Percentiles rank a stretch among this genome's conserved stretches.
phyloP scores from a whole-genome alignment of 1,140 invertebrate genomes.

The Drusus annulatus region DNA sequence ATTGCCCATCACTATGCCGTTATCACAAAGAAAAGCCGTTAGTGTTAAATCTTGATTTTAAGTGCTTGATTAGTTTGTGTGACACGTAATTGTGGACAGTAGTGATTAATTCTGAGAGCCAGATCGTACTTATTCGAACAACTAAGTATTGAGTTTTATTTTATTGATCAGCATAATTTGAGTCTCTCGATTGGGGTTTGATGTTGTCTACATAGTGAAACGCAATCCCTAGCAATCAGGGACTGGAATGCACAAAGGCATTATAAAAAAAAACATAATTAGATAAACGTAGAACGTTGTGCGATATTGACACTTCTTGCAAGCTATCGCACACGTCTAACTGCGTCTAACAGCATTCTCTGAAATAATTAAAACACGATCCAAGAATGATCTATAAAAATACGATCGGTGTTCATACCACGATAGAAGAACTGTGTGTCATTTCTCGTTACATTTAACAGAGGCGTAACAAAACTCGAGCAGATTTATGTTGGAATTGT shows the following conservation, averaged over 20 bases:
- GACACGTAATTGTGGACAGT: too few relatives aligned
- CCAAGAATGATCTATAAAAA: slow-evolving; percentile 32
- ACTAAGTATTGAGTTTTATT: too few relatives aligned
- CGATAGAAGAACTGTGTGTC: background rate
- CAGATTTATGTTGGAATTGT: too few relatives aligned
- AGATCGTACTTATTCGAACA: too few relatives aligned
- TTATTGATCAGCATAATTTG: background rate
- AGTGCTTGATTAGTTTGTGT: too few relatives aligned
- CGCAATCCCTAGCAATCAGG: slow-evolving; percentile 7
- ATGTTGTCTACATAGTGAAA: background rate
- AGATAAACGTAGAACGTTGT: slow-evolving; percentile 17
- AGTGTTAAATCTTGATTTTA: too few relatives aligned
- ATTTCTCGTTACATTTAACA: too few relatives aligned
- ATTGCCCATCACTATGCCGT: too few relatives aligned
- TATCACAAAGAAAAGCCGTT: too few relatives aligned
- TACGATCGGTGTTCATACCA: background rate
- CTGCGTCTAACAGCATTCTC: slow-evolving; percentile 9
- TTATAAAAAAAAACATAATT: slow-evolving; percentile 38
- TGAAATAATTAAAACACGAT: slow-evolving; percentile 24
- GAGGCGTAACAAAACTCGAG: too few relatives aligned
- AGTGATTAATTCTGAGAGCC: too few relatives aligned
- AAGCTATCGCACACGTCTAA: background rate
- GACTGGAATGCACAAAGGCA: background rate
- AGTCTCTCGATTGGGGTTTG: background rate
- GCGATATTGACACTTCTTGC: background rate